A percentile compares a stretch with the other conserved stretches of the same genome.
These are phyloP conservation scores for Aphidius colemani DNA, from an alignment of 2,888 invertebrate genomes.

Conservation along the genomic window DNA sequence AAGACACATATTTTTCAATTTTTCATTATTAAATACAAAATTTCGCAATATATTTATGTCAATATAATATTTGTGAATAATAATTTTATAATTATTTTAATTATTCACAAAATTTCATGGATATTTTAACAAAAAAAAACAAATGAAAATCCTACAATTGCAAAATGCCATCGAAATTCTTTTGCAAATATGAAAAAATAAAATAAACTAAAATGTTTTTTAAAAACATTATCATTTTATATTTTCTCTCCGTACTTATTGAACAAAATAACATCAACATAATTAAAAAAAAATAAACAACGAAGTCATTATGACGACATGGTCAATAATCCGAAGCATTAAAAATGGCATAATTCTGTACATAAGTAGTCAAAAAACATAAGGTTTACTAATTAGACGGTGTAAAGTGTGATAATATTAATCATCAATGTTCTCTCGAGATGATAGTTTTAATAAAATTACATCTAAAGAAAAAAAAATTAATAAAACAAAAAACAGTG, in stretches of 20 bases:
- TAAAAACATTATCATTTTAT: no score
- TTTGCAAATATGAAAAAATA: no score
- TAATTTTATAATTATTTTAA: constrained; percentile 13
- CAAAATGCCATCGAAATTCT: no score
- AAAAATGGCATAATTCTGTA: constrained; percentile 25
- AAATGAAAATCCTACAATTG: constrained; percentile 10
- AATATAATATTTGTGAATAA: constrained; percentile 4
- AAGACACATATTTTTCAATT: constrained; percentile 42
- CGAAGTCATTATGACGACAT: constrained; percentile 6
- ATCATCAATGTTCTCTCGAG: constrained; percentile 45
- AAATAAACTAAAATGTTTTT: no score
- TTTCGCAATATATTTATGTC: constrained; percentile 17
- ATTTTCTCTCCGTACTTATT: neutral
- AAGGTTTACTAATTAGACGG: constrained; percentile 40
- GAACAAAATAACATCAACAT: constrained; percentile 14
- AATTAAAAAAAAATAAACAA: constrained; percentile 20
- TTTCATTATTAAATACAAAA: constrained; percentile 33
- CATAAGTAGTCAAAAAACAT: constrained; percentile 31
- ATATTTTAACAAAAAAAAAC: constrained; percentile 18
- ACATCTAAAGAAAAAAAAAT: constrained; percentile 10
- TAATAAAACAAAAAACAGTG: constrained; percentile 32
- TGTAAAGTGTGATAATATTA: constrained; percentile 56
- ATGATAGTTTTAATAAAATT: constrained; percentile 1
- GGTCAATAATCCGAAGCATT: constrained; percentile 2
- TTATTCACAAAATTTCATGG: constrained; percentile 3